These are phyloP conservation scores for Gopherus flavomarginatus DNA, from an alignment of 2,113 vertebrate species.

Conservation along the genomic window DNA sequence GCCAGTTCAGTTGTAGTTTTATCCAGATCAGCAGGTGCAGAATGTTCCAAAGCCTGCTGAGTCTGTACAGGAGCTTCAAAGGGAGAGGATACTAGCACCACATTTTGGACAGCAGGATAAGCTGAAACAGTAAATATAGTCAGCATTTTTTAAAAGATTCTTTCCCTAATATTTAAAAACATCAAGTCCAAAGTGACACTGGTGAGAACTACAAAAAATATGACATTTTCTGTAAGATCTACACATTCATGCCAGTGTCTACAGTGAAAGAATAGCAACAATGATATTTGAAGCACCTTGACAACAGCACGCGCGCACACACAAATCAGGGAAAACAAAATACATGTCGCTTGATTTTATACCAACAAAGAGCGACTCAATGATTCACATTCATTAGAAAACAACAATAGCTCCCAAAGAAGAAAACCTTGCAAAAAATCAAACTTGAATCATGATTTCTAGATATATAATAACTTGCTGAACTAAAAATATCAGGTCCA, in stretches of 20 bases:
- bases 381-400: neutral
- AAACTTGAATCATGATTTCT: neutral
- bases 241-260: neutral
- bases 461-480: neutral
- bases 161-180: neutral
- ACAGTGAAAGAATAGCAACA: neutral
- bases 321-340: neutral
- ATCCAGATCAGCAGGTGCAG: constrained; percentile 90
- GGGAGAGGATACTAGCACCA: constrained; percentile 78
- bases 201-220: neutral
- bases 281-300: neutral
- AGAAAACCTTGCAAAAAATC: neutral
- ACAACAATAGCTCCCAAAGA: neutral
- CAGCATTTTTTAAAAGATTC: neutral
- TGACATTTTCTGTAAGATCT: neutral
- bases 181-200: rapidly evolving
- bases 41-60: constrained; percentile 79
- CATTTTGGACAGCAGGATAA: constrained; percentile 76
- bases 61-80: constrained; percentile 78
- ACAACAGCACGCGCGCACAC: neutral
- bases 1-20: constrained; percentile 92
- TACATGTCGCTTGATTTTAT: neutral
- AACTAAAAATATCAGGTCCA: neutral
- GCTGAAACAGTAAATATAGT: constrained; percentile 67
- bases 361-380: neutral